These are phyloP conservation scores for Tadarida brasiliensis DNA, from an alignment of 2,797 vertebrate genomes.

Conservation along the genomic window DNA sequence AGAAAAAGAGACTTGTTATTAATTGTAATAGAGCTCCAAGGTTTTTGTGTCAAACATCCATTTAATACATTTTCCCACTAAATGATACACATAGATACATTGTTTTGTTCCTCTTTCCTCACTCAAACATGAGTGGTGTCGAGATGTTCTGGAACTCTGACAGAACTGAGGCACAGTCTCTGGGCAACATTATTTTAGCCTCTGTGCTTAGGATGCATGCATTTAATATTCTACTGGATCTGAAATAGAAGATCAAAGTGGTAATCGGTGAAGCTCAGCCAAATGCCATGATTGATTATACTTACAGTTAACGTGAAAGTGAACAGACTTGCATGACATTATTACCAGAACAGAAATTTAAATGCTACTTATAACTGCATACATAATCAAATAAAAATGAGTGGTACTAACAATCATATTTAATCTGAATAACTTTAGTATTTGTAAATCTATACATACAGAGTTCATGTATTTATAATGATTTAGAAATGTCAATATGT, in stretches of 20 bases:
- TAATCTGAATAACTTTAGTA: not conserved
- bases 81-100: not conserved
- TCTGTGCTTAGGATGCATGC: not conserved
- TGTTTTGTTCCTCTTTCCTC: not conserved
- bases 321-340: conserved; percentile 14
- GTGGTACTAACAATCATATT: not conserved
- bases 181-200: conserved; percentile 7
- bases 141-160: not conserved
- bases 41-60: not conserved
- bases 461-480: conserved; percentile 42
- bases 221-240: conserved; percentile 60
- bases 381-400: conserved; percentile 52
- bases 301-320: conserved; percentile 66
- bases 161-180: not conserved
- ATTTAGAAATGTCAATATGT: conserved; percentile 63
- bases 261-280: conserved; percentile 54
- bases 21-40: not conserved
- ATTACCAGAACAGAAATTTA: conserved; percentile 41
- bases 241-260: conserved; percentile 71
- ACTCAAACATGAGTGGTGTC: not conserved
- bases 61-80: not conserved
- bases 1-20: not conserved
- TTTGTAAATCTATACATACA: conserved; percentile 25
- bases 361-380: not conserved
- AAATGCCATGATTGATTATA: conserved; percentile 70